These are phyloP conservation scores for Trichoplusia ni DNA, from an alignment of 1,140 invertebrate genomes.

Conservation along the genomic window DNA sequence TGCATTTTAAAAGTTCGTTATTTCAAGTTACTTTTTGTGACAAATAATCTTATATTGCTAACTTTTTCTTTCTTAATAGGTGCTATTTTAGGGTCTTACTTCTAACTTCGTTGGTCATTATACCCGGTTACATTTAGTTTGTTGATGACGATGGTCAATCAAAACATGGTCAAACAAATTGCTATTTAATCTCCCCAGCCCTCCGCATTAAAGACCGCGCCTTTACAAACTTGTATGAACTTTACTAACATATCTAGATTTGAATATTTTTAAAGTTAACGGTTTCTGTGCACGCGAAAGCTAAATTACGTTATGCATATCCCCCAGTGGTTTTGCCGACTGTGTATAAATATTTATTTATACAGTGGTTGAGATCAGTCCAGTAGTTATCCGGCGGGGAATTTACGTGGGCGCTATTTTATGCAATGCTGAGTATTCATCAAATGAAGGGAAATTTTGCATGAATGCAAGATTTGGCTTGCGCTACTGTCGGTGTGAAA, in stretches of 20 bases:
- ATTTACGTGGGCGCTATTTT: slow-evolving; percentile 37
- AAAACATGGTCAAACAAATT: background rate
- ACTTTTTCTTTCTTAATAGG: no score
- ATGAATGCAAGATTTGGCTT: no score
- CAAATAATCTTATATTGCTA: no score
- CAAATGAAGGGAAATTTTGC: slow-evolving; percentile 41
- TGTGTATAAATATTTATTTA: slow-evolving; percentile 35
- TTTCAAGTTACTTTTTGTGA: no score
- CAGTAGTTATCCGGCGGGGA: slow-evolving; percentile 20
- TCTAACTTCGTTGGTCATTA: no score
- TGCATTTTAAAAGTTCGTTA: no score
- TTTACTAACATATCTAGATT: slow-evolving; percentile 15
- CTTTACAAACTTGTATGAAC: slow-evolving; percentile 10
- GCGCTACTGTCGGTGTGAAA: background rate
- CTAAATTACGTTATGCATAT: slow-evolving; percentile 21
- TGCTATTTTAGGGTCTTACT: no score
- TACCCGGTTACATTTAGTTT: no score
- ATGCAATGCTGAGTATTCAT: slow-evolving; percentile 40
- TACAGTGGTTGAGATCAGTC: slow-evolving; percentile 33
- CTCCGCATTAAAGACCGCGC: background rate
- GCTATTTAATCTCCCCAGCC: background rate
- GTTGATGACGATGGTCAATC: background rate
- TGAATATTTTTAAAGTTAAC: slow-evolving; percentile 23
- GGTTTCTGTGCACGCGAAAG: slow-evolving; percentile 21
- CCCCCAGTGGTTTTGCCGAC: slow-evolving; percentile 8